Evolutionary conservation across 2,888 invertebrate species (phyloP).

Genomic region (Nemotelus pantherinus): DNA sequence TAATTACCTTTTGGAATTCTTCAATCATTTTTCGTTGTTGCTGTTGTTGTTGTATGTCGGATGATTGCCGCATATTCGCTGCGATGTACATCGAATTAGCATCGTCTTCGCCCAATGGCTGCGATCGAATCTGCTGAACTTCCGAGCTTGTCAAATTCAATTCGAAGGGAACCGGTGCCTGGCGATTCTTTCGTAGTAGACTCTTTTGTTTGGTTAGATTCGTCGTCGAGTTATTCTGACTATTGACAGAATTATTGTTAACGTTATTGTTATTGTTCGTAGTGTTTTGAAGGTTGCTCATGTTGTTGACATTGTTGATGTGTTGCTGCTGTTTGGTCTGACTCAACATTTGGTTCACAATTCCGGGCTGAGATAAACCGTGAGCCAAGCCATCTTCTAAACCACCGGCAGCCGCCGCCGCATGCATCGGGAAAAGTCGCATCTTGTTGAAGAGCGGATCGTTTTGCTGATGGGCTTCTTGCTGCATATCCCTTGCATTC

Average conservation of each 20-base stretch:
- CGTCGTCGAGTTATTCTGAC: slow-evolving; percentile 44
- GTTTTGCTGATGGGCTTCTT: slow-evolving; percentile 51
- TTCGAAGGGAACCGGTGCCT: slow-evolving; percentile 59
- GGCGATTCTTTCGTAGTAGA: slow-evolving; percentile 62
- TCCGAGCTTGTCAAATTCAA: slow-evolving; percentile 57
- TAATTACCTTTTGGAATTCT: slow-evolving; percentile 53
- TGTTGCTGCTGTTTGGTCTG: slow-evolving; percentile 48
- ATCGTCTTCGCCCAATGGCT: slow-evolving; percentile 65
- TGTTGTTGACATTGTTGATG: slow-evolving; percentile 47
- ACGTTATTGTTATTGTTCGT: slow-evolving; percentile 45
- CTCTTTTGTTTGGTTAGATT: slow-evolving; percentile 56
- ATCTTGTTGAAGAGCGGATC: slow-evolving; percentile 64
- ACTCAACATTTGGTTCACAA: slow-evolving; percentile 53
- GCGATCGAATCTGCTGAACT: slow-evolving; percentile 64
- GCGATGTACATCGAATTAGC: slow-evolving; percentile 49
- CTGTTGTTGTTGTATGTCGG: slow-evolving; percentile 55
- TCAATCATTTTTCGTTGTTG: slow-evolving; percentile 59
- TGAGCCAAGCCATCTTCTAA: slow-evolving; percentile 61
- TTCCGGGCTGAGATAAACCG: slow-evolving; percentile 53
- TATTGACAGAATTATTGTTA: slow-evolving; percentile 33
- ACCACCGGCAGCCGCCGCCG: slow-evolving; percentile 54
- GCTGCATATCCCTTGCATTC: slow-evolving; percentile 58
- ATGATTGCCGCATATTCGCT: slow-evolving; percentile 42
- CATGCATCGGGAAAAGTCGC: slow-evolving; percentile 62
- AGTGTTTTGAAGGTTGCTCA: slow-evolving; percentile 50